Conservation (phyloP, 2,888 invertebrate genomes). For the Hypolimnas misippus region DNA sequence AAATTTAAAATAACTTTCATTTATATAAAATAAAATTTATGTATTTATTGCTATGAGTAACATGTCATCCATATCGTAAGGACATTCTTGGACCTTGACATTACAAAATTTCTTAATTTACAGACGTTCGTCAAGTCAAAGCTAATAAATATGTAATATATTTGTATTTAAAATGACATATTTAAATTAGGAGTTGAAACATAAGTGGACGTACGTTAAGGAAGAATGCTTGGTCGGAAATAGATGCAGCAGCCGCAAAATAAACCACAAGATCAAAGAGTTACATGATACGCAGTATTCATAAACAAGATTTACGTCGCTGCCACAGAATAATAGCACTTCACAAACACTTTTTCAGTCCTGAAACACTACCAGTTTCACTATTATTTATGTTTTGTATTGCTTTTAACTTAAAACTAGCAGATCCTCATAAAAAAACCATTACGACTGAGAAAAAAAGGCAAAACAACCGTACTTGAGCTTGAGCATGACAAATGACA, state of each 20-base stretch:
- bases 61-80: conserved; percentile 20
- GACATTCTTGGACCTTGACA: conserved; percentile 36
- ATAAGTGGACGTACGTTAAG: conserved; percentile 56
- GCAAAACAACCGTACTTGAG: conserved; percentile 52
- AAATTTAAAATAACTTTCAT: not conserved
- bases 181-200: conserved; percentile 23
- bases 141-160: not conserved
- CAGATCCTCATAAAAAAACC: conserved; percentile 44
- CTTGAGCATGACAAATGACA: conserved; percentile 42
- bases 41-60: not conserved
- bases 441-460: conserved; percentile 50
- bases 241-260: conserved; percentile 72
- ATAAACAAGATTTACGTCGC: conserved; percentile 58
- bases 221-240: conserved; percentile 62
- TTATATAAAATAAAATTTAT: not conserved
- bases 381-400: conserved; percentile 43
- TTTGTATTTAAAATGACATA: not conserved
- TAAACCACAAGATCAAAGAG: conserved; percentile 64
- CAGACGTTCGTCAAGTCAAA: not conserved
- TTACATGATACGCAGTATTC: conserved; percentile 70
- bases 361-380: conserved; percentile 42
- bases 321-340: conserved; percentile 48
- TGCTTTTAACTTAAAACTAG: conserved; percentile 49
- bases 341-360: conserved; percentile 44
- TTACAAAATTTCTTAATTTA: conserved; percentile 28